A percentile compares a stretch with the other conserved stretches of the same genome.
Conservation (phyloP, 2,888 invertebrate genomes). For the Sympetrum striolatum region DNA sequence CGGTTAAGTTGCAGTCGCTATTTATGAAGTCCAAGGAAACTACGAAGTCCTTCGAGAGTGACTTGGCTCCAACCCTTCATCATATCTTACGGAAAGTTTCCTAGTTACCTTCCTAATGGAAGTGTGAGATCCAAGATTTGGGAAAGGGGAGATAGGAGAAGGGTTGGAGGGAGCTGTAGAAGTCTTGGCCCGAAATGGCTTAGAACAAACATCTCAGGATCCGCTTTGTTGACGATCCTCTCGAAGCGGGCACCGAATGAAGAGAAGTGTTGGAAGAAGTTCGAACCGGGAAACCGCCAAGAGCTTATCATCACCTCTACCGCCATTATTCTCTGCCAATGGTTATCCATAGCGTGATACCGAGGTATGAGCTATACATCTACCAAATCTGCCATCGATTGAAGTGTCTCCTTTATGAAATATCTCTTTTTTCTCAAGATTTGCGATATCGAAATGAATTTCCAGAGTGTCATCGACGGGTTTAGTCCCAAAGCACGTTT, state of each 20-base stretch:
- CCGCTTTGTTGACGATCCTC: slow-evolving; percentile 33
- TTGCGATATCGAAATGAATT: not conserved
- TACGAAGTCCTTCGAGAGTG: not conserved
- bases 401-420: too few relatives aligned
- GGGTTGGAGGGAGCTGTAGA: not conserved
- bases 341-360: too few relatives aligned
- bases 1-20: not conserved
- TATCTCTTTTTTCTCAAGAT: not conserved
- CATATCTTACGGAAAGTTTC: not conserved
- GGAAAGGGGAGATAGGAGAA: not conserved
- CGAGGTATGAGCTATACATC: too few relatives aligned
- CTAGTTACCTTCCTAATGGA: not conserved
- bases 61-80: not conserved
- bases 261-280: not conserved
- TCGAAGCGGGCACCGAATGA: not conserved
- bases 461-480: not conserved
- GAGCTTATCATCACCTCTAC: not conserved
- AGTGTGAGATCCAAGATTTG: not conserved
- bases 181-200: not conserved
- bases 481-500: too few relatives aligned
- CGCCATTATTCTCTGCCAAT: not conserved
- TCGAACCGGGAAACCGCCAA: not conserved
- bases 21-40: not conserved
- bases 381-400: too few relatives aligned
- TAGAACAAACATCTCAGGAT: not conserved